Percentiles rank a stretch among this genome's conserved stretches.
Conservation (phyloP, 2,888 invertebrate species). For the Rotaria macrura region DNA sequence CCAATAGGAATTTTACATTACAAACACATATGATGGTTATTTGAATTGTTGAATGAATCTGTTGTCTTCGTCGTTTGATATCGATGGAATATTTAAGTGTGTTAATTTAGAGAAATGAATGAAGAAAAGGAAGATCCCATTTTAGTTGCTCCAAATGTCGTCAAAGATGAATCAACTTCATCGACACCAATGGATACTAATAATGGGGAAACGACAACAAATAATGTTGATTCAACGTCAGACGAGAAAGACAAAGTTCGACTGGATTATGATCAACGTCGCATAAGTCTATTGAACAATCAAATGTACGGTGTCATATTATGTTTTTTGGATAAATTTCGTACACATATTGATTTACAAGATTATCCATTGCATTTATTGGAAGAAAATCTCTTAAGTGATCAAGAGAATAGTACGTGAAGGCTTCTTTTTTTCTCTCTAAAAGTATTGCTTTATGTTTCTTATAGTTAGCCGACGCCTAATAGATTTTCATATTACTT, state of each 20-base stretch:
- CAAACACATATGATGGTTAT: not conserved
- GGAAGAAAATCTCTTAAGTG: conserved; percentile 5
- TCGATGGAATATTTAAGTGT: not conserved
- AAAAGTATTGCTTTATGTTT: no score
- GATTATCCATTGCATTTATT: not conserved
- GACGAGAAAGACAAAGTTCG: not conserved
- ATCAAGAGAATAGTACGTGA: not conserved
- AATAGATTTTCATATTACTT: conserved; percentile 5
- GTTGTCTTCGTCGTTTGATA: not conserved
- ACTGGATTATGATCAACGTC: not conserved
- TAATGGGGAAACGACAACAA: not conserved
- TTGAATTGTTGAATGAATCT: not conserved
- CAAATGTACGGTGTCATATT: not conserved
- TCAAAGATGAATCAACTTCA: not conserved
- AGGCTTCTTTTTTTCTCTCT: not conserved
- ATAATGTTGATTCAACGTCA: not conserved
- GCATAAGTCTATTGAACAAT: not conserved
- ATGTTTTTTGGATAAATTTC: conserved; percentile 14
- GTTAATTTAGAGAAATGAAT: not conserved
- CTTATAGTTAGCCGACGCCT: conserved; percentile 6
- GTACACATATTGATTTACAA: not conserved
- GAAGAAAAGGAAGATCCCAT: not conserved
- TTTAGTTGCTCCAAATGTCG: not conserved
- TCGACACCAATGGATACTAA: not conserved
- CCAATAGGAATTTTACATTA: not conserved